These are phyloP conservation scores for Tapera naevia DNA, from an alignment of 2,797 vertebrate species.

Conservation along the genomic window DNA sequence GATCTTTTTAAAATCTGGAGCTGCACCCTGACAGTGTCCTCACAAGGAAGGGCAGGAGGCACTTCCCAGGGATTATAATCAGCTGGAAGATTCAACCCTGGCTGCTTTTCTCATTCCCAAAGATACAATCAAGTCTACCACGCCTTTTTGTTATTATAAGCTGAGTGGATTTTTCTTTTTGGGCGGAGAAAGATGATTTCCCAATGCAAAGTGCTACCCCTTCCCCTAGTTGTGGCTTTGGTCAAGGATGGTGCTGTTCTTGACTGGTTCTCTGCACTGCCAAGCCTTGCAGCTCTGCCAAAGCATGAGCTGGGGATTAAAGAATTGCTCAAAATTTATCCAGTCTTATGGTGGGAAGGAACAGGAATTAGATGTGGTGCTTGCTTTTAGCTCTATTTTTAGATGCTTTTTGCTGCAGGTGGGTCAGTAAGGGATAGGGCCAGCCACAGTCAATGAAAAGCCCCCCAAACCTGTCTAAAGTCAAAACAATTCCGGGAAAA, in stretches of 20 bases:
- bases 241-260: not conserved
- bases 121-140: not conserved
- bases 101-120: not conserved
- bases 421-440: not conserved
- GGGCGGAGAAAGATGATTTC: not conserved
- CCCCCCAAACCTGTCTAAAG: not conserved
- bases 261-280: not conserved
- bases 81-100: not conserved
- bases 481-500: not conserved
- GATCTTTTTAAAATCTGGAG: not conserved
- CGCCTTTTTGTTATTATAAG: not conserved
- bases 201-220: not conserved
- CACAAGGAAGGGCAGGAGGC: not conserved
- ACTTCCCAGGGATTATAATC: not conserved
- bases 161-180: not conserved
- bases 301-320: not conserved
- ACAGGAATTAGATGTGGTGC: not conserved
- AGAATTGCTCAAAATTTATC: not conserved
- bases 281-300: not conserved
- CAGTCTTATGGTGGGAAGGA: not conserved
- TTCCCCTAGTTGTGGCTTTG: not conserved
- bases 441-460: not conserved
- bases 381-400: not conserved
- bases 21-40: not conserved
- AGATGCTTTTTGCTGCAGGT: not conserved